Base-by-base conservation (phyloP, 2,888 invertebrate species). In the Quadroppia sp. region DNA sequence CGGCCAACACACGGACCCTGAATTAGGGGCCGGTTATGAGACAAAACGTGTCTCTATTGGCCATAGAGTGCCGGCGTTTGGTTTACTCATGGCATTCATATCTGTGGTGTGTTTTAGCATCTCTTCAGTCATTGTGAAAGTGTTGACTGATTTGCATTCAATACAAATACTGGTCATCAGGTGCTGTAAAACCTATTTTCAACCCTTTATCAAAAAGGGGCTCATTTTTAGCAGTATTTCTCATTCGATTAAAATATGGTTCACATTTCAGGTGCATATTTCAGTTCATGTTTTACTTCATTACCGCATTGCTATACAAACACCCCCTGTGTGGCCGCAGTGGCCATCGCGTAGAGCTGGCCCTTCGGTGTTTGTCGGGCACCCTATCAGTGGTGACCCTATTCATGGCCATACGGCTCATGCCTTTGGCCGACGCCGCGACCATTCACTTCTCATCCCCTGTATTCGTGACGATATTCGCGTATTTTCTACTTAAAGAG, bases 111-210 rank as follows among this genome's bases (percentile, higher is more conserved):
- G 32, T 30, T 64, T 64, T 9, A 45, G 64, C 15, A 64, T 72
- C 13, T 70, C 59, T 11, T 59, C 70, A 15, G 30, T 75, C 2
- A 75, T 71, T n/a, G 75, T 75, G 15, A 73, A 74, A 30, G n/a
- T 75, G 13, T 36, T 72, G 28, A 32, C 36, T 15, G 20, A 42
- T 23, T 15, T 75, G 23, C 73, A 59, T 13, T 25, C 73, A 32
- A 40, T 73, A 15, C 70, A 75, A 61, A 45, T 75, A 28, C 48
- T 74, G 7, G 73, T 75, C 7, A 23, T 40, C 28, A 69, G 75
- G 75, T 75, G 20, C 17, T 45, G 9, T 45, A 15, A 45, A 45
- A 45, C 7, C 20, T n/a, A 50, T n/a, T 11, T n/a, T n/a, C 20
- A 45, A 45, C 45, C 45, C 13, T 45, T 11, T 3, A n/a, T 50